Base-by-base conservation (phyloP, 2,888 invertebrate genomes). In the Amblyteles armatorius region DNA sequence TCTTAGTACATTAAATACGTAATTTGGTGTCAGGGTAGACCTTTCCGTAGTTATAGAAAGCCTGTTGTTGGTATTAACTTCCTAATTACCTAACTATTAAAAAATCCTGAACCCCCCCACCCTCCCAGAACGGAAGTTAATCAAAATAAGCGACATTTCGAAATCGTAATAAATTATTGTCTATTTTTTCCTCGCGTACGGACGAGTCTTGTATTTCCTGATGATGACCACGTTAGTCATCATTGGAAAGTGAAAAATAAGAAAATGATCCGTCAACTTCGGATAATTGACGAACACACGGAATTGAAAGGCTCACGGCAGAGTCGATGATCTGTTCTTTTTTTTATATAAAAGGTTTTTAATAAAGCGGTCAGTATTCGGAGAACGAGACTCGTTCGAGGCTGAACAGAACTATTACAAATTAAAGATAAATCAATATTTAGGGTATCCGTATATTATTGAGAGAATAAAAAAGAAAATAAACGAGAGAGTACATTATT, bases 11-110 rank as follows among this genome's bases (percentile, higher is more conserved):
- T 96, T 96, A 97, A 94, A 94, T 97, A 97, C 97, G 97, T 97
- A 97, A 97, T 96, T 96, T 96, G 96, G 96, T 97, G 97, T 97
- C 97, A 97, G 97, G 97, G 97, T 97, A 96, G 96, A 95, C 93
- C 90, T 94, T 92, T 93, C 89, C 90, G 90, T 93, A 93, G 92
- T 91, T 91, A 93, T 93, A 92, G 92, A 92, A 89, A 88, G 85
- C 92, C 92, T 92, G 91, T 93, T 93, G 91, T 93, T 93, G 92
- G 91, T 93, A 93, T 92, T 91, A 92, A 86, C 63, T 86, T 85
- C 91, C 91, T 91, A 91, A 89, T 89, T 90, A 91, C 88, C 83
- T 88, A 81, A 79, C 74, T 85, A 84, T 81, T 85, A 83, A 81
- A 63, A 63, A 63, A 63, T 63, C 29, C 33, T 63, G 63, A 63